Evolutionary conservation across 2,113 vertebrate species (phyloP).

Genomic region (Perccottus glenii): DNA sequence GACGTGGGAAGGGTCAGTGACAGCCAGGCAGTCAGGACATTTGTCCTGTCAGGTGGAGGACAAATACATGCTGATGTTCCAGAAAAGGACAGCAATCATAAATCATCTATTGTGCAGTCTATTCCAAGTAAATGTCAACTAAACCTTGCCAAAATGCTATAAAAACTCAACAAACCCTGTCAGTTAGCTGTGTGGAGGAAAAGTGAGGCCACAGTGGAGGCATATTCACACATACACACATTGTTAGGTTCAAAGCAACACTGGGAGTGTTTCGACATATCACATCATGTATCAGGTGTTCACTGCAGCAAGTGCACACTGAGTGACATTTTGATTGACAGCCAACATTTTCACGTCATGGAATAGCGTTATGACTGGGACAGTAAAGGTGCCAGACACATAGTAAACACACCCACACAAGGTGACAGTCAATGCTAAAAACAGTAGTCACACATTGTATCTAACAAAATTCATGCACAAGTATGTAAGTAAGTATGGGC

Average conservation of each 20-base stretch:
- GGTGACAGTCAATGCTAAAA: conserved; percentile 12
- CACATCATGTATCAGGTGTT: conserved; percentile 13
- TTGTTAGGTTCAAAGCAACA: not conserved
- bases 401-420: conserved; percentile 17
- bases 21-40: conserved; percentile 11
- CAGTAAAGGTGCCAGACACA: conserved; percentile 15
- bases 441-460: conserved; percentile 14
- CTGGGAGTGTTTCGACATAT: not conserved
- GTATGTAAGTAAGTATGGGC: too few relatives aligned
- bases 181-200: not conserved
- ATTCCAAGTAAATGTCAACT: conserved; percentile 26
- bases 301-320: not conserved
- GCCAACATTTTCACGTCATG: conserved; percentile 21
- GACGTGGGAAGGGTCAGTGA: conserved; percentile 11
- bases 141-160: conserved; percentile 19
- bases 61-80: conserved; percentile 37
- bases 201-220: conserved; percentile 2
- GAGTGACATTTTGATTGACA: conserved; percentile 43
- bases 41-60: conserved; percentile 36
- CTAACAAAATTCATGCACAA: too few relatives aligned
- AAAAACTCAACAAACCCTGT: conserved; percentile 5
- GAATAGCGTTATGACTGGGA: conserved; percentile 24
- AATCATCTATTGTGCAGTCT: conserved; percentile 36
- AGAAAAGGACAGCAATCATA: conserved; percentile 24
- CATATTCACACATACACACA: not conserved